phyloP scores from a whole-genome alignment of 1,140 invertebrate genomes.

The Panagrolaimus sp. region DNA sequence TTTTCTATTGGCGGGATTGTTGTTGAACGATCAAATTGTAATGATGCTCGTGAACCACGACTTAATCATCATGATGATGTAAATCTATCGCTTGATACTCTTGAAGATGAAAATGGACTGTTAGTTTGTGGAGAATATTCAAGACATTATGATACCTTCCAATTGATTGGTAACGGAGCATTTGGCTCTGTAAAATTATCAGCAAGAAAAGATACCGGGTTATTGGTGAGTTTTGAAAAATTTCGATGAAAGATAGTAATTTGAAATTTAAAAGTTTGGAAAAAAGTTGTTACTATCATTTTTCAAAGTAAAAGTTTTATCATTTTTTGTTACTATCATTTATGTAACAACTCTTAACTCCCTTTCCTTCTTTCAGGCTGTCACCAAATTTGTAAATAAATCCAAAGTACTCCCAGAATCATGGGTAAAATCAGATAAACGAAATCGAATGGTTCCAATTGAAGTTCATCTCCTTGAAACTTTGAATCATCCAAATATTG shows the following conservation, averaged over 20 bases:
- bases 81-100: conserved; percentile 18
- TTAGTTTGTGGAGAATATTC: conserved; percentile 60
- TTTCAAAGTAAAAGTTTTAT: too few species aligned
- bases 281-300: too few species aligned
- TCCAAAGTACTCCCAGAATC: conserved; percentile 68
- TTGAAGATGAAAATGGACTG: conserved; percentile 48
- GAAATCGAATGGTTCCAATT: conserved; percentile 63
- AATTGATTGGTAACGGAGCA: conserved; percentile 71
- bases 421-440: conserved; percentile 62
- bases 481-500: conserved; percentile 70
- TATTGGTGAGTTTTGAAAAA: conserved; percentile 59
- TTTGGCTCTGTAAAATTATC: conserved; percentile 72
- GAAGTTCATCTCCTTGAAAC: conserved; percentile 68
- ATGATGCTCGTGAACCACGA: neutral
- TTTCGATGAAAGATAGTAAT: conserved; percentile 6
- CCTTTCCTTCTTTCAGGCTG: conserved; percentile 60
- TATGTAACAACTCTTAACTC: neutral
- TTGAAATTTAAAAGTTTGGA: too few species aligned
- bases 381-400: conserved; percentile 71
- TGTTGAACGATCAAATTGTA: neutral
- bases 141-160: conserved; percentile 67
- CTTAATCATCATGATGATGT: neutral
- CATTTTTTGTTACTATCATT: neutral
- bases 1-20: conserved; percentile 19
- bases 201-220: conserved; percentile 64